A percentile compares a stretch with the other conserved stretches of the same genome.
phyloP scores from a whole-genome alignment of 2,797 vertebrate genomes.

The Benthosema pterotum region DNA sequence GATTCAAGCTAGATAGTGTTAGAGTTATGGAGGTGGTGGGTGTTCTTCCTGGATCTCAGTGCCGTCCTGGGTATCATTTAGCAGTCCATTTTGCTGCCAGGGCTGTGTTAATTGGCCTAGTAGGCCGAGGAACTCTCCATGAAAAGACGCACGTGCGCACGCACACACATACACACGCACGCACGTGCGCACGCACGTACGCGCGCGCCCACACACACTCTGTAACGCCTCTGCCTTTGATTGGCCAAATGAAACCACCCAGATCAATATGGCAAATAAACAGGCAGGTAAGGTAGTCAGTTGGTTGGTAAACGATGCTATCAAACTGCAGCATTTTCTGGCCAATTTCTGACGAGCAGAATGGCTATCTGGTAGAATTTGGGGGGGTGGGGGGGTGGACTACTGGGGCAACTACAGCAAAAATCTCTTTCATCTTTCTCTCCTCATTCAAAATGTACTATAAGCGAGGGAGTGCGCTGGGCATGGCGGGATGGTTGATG shows the following conservation, averaged over 20 bases:
- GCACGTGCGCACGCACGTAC: conserved; percentile 19
- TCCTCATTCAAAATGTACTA: conserved; percentile 70
- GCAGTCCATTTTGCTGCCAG: conserved; percentile 48
- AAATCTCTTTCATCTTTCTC: conserved; percentile 63
- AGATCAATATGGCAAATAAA: conserved; percentile 68
- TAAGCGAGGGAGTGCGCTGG: conserved; percentile 53
- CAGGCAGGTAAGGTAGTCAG: conserved; percentile 56
- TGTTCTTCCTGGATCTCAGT: conserved; percentile 37
- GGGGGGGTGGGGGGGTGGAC: no score
- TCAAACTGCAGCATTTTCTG: conserved; percentile 53
- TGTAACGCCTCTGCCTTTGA: conserved; percentile 45
- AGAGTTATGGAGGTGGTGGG: conserved; percentile 41
- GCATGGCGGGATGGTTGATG: conserved; percentile 56
- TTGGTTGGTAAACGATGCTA: conserved; percentile 58
- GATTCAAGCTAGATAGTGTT: conserved; percentile 36
- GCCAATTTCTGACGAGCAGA: conserved; percentile 31
- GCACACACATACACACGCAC: conserved; percentile 29
- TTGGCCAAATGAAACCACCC: conserved; percentile 44
- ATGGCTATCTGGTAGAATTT: conserved; percentile 35
- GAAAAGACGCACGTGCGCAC: conserved; percentile 30
- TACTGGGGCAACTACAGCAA: conserved; percentile 29
- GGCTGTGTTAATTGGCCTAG: conserved; percentile 69
- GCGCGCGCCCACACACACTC: conserved; percentile 33
- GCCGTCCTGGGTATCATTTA: conserved; percentile 57
- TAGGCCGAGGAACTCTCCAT: conserved; percentile 56